These are phyloP conservation scores for Mergus octosetaceus DNA, from an alignment of 2,797 vertebrate genomes.

Conservation along the genomic window DNA sequence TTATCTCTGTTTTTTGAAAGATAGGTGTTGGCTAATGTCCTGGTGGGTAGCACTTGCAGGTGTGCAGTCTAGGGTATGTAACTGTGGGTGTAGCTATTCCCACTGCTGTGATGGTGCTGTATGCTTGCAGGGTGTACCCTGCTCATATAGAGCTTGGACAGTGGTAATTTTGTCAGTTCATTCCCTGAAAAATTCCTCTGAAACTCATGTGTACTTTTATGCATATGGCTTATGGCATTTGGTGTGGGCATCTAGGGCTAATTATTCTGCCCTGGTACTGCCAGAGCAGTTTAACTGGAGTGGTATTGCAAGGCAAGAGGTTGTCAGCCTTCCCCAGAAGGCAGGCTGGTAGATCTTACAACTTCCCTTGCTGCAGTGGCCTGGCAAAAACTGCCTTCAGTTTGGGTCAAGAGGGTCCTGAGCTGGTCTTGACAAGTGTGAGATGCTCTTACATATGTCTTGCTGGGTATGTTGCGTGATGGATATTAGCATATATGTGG, in stretches of 20 bases:
- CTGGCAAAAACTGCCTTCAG: not conserved
- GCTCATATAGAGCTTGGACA: not conserved
- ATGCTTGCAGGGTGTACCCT: not conserved
- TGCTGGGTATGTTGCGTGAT: not conserved
- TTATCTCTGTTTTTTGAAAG: not conserved
- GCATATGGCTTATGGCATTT: not conserved
- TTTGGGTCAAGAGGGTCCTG: not conserved
- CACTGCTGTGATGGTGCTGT: not conserved
- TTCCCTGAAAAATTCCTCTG: not conserved
- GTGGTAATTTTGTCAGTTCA: not conserved
- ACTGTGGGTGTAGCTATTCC: not conserved
- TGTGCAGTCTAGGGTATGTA: not conserved
- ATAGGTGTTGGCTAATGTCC: not conserved
- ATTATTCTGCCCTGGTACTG: not conserved
- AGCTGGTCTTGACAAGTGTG: not conserved
- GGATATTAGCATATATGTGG: not conserved
- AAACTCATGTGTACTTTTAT: not conserved
- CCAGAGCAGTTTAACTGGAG: not conserved
- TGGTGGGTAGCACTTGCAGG: not conserved
- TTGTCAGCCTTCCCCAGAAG: not conserved
- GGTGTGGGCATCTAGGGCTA: not conserved
- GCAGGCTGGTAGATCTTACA: not conserved
- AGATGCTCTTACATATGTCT: not conserved
- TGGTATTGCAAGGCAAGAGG: not conserved
- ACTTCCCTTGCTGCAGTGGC: not conserved